A percentile compares a stretch with the other conserved stretches of the same genome.
Evolutionary conservation across 2,888 invertebrate species (phyloP).

Genomic region (Cenopis cana): DNA sequence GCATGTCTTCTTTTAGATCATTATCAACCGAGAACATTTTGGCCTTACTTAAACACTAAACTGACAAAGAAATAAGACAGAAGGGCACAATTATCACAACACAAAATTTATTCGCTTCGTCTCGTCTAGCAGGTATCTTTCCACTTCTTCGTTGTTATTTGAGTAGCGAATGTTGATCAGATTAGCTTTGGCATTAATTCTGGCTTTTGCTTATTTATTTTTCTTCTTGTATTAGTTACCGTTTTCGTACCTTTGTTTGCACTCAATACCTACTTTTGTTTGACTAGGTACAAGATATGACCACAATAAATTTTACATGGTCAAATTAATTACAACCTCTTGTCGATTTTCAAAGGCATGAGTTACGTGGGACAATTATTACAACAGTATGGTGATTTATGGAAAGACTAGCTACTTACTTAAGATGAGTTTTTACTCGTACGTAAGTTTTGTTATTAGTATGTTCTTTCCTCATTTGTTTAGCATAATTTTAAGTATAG

Average conservation of each 20-base stretch:
- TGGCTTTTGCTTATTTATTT: not conserved
- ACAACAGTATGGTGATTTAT: not conserved
- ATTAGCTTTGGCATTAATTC: too few relatives aligned
- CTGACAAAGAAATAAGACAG: not conserved
- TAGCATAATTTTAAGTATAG: not conserved
- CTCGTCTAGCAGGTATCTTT: too few relatives aligned
- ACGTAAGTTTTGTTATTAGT: not conserved
- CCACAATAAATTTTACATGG: not conserved
- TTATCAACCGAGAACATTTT: conserved; percentile 41
- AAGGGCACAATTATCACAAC: not conserved
- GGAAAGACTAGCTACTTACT: not conserved
- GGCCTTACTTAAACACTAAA: conserved; percentile 3
- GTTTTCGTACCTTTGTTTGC: too few relatives aligned
- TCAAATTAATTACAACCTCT: not conserved
- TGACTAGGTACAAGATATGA: not conserved
- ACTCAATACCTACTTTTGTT: not conserved
- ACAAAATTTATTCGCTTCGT: not conserved
- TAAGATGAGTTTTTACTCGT: not conserved
- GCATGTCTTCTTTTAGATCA: conserved; percentile 44
- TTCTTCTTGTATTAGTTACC: not conserved
- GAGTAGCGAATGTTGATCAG: too few relatives aligned
- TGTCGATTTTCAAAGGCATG: not conserved
- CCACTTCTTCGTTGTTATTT: too few relatives aligned
- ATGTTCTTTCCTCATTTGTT: conserved; percentile 5
- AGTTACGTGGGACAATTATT: not conserved